Evolutionary conservation across 2,888 invertebrate genomes (phyloP), one percentile per base, ranked within the genome.

Genomic region (Hydrotaea diabolus): DNA sequence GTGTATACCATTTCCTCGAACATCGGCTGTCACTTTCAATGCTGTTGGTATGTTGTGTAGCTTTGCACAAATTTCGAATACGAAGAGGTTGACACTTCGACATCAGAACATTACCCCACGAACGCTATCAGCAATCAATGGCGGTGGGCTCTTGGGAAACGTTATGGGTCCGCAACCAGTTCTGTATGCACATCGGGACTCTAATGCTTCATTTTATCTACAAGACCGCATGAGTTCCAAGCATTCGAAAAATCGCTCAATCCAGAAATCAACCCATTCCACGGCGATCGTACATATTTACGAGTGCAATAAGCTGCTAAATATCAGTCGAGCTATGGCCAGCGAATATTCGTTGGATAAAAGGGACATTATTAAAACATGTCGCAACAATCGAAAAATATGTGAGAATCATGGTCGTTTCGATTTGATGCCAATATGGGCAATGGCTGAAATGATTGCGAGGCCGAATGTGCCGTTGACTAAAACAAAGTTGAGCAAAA

Each of bases 21-120:
- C 98, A 0, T 98, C 97, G 11, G 98, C 98, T 0, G 98, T 98
- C 0, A 96, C 96, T 88, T 99, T 98, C 93, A 97, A 97, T 92
- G 96, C 96, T 31, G 96, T 96, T 23, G 97, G 97, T 89, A 94
- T 95, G 77, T 92, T 99, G 80, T 97, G 98, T 0, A 96, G 96
- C 87, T 98, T 98, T 92, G 96, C 96, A 72, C 94, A 97, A 73
- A 95, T 96, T 0, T 93, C 95, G 77, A 94, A 95, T 87, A 94
- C 95, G 0, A 94, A 96, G 87, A 93, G 96, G 78, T 90, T 96
- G 21, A 95, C 96, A 0, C 92, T 95, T 73, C 95, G 96, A 87
- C 94, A 95, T 21, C 96, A 96, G 90, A 94, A 95, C 11, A 94
- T 95, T 0, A 97, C 97, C 0, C 97, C 97, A 0, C 93, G 96